Base-by-base conservation (phyloP, 2,888 invertebrate genomes). In the Elmis aenea region DNA sequence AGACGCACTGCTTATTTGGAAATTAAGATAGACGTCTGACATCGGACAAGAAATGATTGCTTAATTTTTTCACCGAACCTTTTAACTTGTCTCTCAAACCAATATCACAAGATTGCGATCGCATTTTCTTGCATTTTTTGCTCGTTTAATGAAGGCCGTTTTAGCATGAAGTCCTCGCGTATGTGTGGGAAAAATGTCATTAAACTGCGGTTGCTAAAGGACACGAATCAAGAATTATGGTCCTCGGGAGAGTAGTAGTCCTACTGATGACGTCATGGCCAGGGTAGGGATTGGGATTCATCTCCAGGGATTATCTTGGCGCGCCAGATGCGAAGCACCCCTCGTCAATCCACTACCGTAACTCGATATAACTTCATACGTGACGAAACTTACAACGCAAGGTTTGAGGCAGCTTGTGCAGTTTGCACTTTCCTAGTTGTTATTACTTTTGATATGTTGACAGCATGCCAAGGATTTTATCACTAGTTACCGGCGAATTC, bases 361-460 rank as follows among this genome's bases (percentile, higher is more conserved):
- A 62, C 58, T 59, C 58, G 59, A 61, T 62, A 61, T 61, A 61
- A 58, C 53, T 55, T 50, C 45, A 51, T 53, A 62, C 62, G 62
- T 64, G 64, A 62, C 53, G 55, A 58, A 62, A 61, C 57, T 61
- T 51, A 43, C 42, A 54, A 56, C 45, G 21, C 34, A 18, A 30
- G 35, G 35, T 42, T 42, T 42, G 35, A 32, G 32, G n/a, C 31
- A 35, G 23, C 38, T 33, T 35, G 35, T 42, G 42, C 42, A 42
- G 42, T 42, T 42, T 42, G 45, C 45, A 45, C 45, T 38, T 15
- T 38, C 38, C 33, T 35, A 22, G 36, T 35, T 38, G 35, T 41
- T 35, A 45, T 42, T 36, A 34, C 32, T 35, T 38, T 18, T 33
- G 33, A 38, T 32, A 38, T 38, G 38, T 32, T 45, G 45, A 45